These are phyloP conservation scores for Dynastes grantii DNA, from an alignment of 2,888 invertebrate species.

Conservation along the genomic window DNA sequence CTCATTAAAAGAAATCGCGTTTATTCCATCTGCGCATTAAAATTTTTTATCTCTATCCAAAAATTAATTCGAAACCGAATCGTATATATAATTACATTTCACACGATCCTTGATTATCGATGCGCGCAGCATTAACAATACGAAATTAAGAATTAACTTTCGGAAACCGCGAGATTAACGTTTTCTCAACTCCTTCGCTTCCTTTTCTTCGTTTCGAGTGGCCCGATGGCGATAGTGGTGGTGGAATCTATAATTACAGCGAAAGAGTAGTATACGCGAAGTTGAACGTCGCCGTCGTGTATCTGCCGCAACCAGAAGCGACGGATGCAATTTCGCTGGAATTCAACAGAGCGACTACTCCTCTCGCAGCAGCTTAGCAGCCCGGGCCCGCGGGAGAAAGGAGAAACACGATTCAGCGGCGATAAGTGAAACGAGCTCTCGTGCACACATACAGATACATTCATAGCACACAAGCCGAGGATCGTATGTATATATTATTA, in stretches of 20 bases:
- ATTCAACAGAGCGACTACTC: conserved; percentile 33
- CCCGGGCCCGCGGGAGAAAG: not conserved
- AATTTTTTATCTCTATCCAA: not conserved
- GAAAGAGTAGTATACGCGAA: not conserved
- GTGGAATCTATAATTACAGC: conserved; percentile 16
- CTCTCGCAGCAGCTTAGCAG: conserved; percentile 8
- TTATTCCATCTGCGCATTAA: no score
- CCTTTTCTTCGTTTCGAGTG: conserved; percentile 9
- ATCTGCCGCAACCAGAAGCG: conserved; percentile 46
- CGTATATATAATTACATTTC: conserved; percentile 5
- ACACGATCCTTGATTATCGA: conserved; percentile 3
- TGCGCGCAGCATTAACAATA: conserved; percentile 2
- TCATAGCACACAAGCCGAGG: no score
- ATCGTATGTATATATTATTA: conserved; percentile 28
- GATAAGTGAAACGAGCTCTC: conserved; percentile 36
- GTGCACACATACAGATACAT: not conserved
- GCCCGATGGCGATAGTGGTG: not conserved
- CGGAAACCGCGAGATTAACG: conserved; percentile 1
- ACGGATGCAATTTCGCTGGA: conserved; percentile 49
- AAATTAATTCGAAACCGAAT: not conserved
- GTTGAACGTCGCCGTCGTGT: conserved; percentile 8
- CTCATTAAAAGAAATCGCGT: no score
- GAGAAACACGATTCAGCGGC: conserved; percentile 24
- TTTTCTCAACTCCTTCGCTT: not conserved
- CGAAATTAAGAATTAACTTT: conserved; percentile 19